These are phyloP conservation scores for Propithecus coquereli DNA, from an alignment of 2,113 vertebrate species.

Conservation along the genomic window DNA sequence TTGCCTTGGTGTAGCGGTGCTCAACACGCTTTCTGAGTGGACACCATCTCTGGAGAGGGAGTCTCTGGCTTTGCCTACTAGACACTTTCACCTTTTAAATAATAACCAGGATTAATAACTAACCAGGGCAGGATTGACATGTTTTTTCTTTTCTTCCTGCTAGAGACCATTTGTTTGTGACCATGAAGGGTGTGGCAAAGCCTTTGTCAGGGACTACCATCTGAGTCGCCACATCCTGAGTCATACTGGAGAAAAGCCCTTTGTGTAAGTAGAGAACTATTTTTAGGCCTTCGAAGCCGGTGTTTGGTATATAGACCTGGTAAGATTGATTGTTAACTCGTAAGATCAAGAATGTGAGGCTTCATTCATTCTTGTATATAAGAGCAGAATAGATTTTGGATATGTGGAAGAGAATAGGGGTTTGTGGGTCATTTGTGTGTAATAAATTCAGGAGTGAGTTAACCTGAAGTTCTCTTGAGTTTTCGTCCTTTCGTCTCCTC, in stretches of 20 bases:
- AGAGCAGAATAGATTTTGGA: background rate
- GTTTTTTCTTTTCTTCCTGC: background rate
- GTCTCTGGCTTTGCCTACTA: background rate
- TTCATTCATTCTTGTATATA: too few species aligned
- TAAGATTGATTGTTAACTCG: background rate
- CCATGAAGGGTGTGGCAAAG: conserved; percentile 86
- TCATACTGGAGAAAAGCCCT: conserved; percentile 90
- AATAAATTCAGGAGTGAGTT: background rate
- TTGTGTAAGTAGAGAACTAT: conserved; percentile 82
- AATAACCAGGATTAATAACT: background rate
- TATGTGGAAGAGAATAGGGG: background rate
- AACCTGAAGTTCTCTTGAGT: background rate
- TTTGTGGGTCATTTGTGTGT: background rate
- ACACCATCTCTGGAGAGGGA: background rate
- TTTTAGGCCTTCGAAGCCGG: background rate
- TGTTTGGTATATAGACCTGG: background rate
- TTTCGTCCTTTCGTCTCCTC: background rate
- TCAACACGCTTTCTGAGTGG: background rate
- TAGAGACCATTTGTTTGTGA: conserved; percentile 92
- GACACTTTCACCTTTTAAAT: background rate
- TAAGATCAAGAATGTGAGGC: too few species aligned
- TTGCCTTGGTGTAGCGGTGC: background rate
- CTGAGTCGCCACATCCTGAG: conserved; percentile 87
- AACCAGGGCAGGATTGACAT: background rate
- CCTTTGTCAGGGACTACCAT: conserved; percentile 88